phyloP scores from a whole-genome alignment of 2,888 invertebrate species.

The Nymphalis urticae region DNA sequence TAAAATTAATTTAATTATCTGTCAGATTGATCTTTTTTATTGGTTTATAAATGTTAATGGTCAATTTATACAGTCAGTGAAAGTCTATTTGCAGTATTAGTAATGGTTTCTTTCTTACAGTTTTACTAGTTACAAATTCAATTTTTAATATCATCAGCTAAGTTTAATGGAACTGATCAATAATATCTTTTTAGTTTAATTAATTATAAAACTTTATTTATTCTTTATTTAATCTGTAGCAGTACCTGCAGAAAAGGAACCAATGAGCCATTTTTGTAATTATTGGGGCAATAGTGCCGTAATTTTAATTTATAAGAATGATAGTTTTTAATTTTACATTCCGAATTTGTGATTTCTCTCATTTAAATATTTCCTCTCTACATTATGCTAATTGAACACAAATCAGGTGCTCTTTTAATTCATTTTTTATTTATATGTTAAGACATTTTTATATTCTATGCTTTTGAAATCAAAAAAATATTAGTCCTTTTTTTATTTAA shows the following conservation, averaged over 20 bases:
- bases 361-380: conserved; percentile 9
- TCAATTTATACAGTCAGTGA: conserved; percentile 15
- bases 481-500: background rate
- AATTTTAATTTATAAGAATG: conserved; percentile 44
- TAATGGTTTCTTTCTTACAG: conserved; percentile 8
- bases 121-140: background rate
- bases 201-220: conserved; percentile 40
- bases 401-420: conserved; percentile 1
- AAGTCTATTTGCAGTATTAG: background rate
- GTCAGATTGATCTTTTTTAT: conserved; percentile 11
- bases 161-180: conserved; percentile 3
- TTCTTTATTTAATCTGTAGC: conserved; percentile 50
- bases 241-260: conserved; percentile 63
- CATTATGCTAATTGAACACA: conserved; percentile 9
- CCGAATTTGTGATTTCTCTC: conserved; percentile 49
- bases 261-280: conserved; percentile 61
- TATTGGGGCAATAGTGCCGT: conserved; percentile 59
- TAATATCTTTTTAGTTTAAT: conserved; percentile 15
- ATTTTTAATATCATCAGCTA: background rate
- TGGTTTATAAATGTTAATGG: conserved; percentile 15
- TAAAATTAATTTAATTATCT: conserved; percentile 10
- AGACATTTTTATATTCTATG: background rate
- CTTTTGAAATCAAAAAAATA: background rate
- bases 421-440: conserved; percentile 9
- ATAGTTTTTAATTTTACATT: conserved; percentile 48